Percentiles rank a stretch among this genome's conserved stretches.
phyloP scores from a whole-genome alignment of 2,888 invertebrate species.

The Caenorhabditis virilis region DNA sequence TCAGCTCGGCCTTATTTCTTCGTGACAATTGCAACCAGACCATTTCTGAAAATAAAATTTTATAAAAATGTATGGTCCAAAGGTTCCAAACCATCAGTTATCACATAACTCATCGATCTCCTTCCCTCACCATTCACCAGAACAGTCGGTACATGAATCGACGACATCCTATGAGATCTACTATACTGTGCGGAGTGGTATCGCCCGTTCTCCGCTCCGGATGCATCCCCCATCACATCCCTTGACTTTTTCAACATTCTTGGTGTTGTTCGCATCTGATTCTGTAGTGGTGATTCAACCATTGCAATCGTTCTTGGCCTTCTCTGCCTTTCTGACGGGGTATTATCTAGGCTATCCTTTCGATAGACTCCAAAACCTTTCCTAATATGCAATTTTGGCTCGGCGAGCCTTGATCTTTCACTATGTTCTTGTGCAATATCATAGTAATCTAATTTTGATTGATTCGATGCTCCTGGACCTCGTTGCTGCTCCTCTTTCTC shows the following conservation, averaged over 20 bases:
- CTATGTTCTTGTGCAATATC: conserved; percentile 31
- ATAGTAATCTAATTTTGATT: conserved; percentile 6
- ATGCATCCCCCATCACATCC: conserved; percentile 18
- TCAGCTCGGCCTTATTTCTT: conserved; percentile 10
- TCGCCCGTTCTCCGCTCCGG: conserved; percentile 9
- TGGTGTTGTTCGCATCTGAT: conserved; percentile 44
- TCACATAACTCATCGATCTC: neutral
- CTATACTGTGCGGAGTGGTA: neutral
- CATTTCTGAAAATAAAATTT: conserved; percentile 10
- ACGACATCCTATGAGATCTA: conserved; percentile 2
- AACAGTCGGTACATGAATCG: conserved; percentile 23
- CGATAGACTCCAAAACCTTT: neutral
- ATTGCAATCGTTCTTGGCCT: conserved; percentile 8
- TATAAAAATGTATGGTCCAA: neutral
- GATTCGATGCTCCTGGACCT: neutral
- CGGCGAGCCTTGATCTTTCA: conserved; percentile 2
- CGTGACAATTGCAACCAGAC: conserved; percentile 20
- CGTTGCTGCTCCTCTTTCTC: conserved; percentile 19
- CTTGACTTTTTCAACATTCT: conserved; percentile 45
- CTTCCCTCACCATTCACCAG: neutral
- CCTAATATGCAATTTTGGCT: neutral
- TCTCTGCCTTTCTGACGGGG: neutral
- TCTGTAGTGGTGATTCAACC: conserved; percentile 29
- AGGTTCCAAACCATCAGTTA: neutral
- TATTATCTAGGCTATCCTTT: conserved; percentile 13